Evolutionary conservation across 1,140 invertebrate species (phyloP).

Genomic region (Liolophura sinensis): DNA sequence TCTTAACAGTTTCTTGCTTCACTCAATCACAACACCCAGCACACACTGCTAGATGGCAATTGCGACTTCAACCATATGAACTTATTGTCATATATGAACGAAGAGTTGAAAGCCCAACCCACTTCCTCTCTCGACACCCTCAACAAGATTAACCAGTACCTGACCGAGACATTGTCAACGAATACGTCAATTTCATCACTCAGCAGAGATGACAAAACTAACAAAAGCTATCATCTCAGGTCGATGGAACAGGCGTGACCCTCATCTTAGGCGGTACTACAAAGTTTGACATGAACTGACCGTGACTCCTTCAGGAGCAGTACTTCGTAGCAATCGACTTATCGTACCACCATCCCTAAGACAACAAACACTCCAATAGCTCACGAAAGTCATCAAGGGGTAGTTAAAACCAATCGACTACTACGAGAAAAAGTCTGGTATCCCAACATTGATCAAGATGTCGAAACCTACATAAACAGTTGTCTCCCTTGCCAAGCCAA

Average conservation of each 20-base stretch:
- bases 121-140: no score
- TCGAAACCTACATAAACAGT: slow-evolving; percentile 29
- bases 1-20: slow-evolving; percentile 16
- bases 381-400: slow-evolving; percentile 34
- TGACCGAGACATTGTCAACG: no score
- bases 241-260: no score
- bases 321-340: slow-evolving; percentile 21
- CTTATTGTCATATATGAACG: no score
- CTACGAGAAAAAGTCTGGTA: slow-evolving; percentile 48
- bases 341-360: slow-evolving; percentile 27
- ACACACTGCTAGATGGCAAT: no score
- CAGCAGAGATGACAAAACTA: no score
- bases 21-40: slow-evolving; percentile 25
- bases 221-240: no score
- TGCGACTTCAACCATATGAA: no score
- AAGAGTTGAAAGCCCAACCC: no score
- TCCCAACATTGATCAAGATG: slow-evolving; percentile 38
- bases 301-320: slow-evolving; percentile 12
- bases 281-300: slow-evolving; percentile 16
- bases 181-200: no score
- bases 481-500: slow-evolving; percentile 38
- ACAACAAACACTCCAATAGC: slow-evolving; percentile 25
- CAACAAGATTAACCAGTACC: no score
- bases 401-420: slow-evolving; percentile 40
- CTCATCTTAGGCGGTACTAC: slow-evolving; percentile 7